Evolutionary conservation across 2,888 invertebrate genomes (phyloP), one percentile per base, ranked within the genome.

Genomic region (Bombylius major): DNA sequence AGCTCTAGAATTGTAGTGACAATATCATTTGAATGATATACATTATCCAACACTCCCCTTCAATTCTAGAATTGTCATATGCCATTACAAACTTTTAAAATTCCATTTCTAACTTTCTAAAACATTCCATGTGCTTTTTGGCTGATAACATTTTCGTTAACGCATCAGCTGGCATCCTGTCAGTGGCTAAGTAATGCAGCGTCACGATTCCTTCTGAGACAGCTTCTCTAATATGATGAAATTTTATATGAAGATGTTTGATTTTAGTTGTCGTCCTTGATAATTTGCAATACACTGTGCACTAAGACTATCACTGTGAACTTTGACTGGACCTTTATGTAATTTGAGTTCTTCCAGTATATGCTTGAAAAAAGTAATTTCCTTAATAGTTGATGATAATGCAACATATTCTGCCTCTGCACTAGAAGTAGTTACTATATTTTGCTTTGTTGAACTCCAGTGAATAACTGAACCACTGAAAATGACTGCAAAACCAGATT

Each of bases 391-490:
- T 8, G 51, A 31, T 31, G 51, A 51, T n/a, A 44, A 5, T 1
- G 59, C 53, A 56, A 62, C 61, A 45, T 56, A 62, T 42, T 59
- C 59, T 6, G 61, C 60, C 46, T 62, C 60, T 3, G 60, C 56
- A n/a, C 58, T 58, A 11, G 58, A 59, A n/a, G 61, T 51, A 1
- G 60, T 56, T 0, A 61, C 57, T 42, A 58, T 59, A n/a, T 53
- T 45, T 33, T 60, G 60, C 11, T 47, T 47, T 47, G 8, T 14
- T 7, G 47, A 47, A 3, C 6, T 23, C 47, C 47, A 47, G 4
- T 8, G 12, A 42, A 42, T 42, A 1, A 42, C 11, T 13, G 13
- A 6, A 47, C 11, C 23, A 47, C 5, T 51, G 45, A 31, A 39
- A 36, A 51, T 6, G 31, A 36, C 46, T 31, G n/a, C n/a, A n/a